Evolutionary conservation across 1,140 invertebrate species (phyloP), one percentile per base, ranked within the genome.

Genomic region (Lerema accius): DNA sequence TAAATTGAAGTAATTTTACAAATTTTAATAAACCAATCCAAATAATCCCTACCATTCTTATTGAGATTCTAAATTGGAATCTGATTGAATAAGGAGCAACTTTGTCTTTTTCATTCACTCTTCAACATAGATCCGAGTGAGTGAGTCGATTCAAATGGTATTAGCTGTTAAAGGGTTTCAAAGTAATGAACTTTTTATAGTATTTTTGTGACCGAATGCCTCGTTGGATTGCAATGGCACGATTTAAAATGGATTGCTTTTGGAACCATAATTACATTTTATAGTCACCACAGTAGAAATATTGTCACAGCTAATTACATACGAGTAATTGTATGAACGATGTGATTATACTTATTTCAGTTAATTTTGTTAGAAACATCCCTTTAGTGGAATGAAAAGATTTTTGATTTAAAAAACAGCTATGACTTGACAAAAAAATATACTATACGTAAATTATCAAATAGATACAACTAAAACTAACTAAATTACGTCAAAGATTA

Each of bases 71-170:
- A 43, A 56, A 23, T 28, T 16, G 23, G 40, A 40, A 14, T 32
- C 32, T 56, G 40, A 56, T 56, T 43, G 39, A 56, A 23, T 56
- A 58, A 63, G 49, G 59, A 53, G 63, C 51, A 50, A 71, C 65
- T 67, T 71, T 64, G 68, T 64, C 58, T 71, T 46, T 56, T 53
- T 56, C 60, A 71, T 71, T 71, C 60, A 67, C 55, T 63, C 48
- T 53, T 55, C 19, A 23, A 1, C 28, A 32, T 32, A 32, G 13
- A 19, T 53, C 49, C 53, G 56, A 64, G 61, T 58, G 61, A 67
- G 55, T 37, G 61, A 61, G 32, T 43, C 35, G 32, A 46, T 49
- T 64, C 50, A 67, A 64, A 4, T 49, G 17, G 28, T n/a, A 43
- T 56, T 56, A 65, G 56, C 37, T 63, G 51, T 53, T 56, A 67